Conservation (phyloP, 2,888 invertebrate species). For the Drosophila nigricruria region DNA sequence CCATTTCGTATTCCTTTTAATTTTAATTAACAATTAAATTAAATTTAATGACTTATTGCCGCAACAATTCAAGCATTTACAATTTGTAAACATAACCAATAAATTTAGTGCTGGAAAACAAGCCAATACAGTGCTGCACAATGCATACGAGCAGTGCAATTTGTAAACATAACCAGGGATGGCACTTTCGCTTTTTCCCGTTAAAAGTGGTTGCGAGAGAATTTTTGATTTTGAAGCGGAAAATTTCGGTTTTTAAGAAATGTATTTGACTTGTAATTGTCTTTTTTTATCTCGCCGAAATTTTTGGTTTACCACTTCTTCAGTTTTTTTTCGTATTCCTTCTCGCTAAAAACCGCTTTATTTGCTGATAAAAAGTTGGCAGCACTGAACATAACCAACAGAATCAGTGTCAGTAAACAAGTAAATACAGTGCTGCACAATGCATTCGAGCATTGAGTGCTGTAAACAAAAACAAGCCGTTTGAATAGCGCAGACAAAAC, state of each 20-base stretch:
- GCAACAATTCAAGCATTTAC: slow-evolving; percentile 7
- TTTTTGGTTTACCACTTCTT: too few relatives aligned
- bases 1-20: slow-evolving; percentile 86
- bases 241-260: too few relatives aligned
- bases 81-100: slow-evolving; percentile 71
- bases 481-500: neutral
- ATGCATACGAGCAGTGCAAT: neutral
- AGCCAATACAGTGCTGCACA: neutral
- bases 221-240: too few relatives aligned
- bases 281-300: too few relatives aligned
- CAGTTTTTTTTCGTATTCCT: too few relatives aligned
- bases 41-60: slow-evolving; percentile 12
- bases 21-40: slow-evolving; percentile 46
- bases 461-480: slow-evolving; percentile 48
- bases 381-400: slow-evolving; percentile 74
- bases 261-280: too few relatives aligned
- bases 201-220: too few relatives aligned
- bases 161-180: too few relatives aligned
- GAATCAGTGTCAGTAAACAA: slow-evolving; percentile 51
- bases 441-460: neutral
- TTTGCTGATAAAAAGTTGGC: too few relatives aligned
- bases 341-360: too few relatives aligned
- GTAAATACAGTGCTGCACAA: neutral
- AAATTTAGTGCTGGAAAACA: slow-evolving; percentile 51
- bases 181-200: too few relatives aligned